These are phyloP conservation scores for Leptopilina boulardi DNA, from an alignment of 1,140 invertebrate genomes.

Conservation along the genomic window DNA sequence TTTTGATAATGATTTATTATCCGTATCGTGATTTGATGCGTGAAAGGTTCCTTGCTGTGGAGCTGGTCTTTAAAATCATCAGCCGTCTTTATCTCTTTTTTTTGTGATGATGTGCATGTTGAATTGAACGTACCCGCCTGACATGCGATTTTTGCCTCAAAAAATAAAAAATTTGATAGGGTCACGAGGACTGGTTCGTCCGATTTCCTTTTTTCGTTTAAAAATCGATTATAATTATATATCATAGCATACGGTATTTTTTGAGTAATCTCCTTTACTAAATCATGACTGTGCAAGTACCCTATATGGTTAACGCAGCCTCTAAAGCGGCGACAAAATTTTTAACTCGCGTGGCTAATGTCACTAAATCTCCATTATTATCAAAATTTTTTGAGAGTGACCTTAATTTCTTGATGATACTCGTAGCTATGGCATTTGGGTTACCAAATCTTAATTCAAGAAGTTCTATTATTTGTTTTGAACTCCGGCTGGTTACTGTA, in stretches of 20 bases:
- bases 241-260: slow-evolving; percentile 42
- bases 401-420: no score
- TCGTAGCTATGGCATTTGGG: no score
- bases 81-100: no score
- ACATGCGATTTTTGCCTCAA: slow-evolving; percentile 44
- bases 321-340: slow-evolving; percentile 46
- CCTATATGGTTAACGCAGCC: slow-evolving; percentile 40
- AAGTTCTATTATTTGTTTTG: no score
- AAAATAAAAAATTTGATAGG: slow-evolving; percentile 37
- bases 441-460: no score
- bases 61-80: no score
- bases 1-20: no score
- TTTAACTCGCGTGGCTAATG: slow-evolving; percentile 46
- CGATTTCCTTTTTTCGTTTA: neutral
- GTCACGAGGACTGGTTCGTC: slow-evolving; percentile 30
- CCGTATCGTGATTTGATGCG: no score
- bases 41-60: no score
- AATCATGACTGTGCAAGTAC: slow-evolving; percentile 43
- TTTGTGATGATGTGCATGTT: no score
- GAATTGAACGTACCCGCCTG: neutral
- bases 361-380: slow-evolving; percentile 31
- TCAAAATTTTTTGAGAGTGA: neutral
- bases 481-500: no score
- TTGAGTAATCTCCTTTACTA: slow-evolving; percentile 33
- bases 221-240: slow-evolving; percentile 37